Evolutionary conservation across 2,888 invertebrate genomes (phyloP).

Genomic region (Tachina grossa): DNA sequence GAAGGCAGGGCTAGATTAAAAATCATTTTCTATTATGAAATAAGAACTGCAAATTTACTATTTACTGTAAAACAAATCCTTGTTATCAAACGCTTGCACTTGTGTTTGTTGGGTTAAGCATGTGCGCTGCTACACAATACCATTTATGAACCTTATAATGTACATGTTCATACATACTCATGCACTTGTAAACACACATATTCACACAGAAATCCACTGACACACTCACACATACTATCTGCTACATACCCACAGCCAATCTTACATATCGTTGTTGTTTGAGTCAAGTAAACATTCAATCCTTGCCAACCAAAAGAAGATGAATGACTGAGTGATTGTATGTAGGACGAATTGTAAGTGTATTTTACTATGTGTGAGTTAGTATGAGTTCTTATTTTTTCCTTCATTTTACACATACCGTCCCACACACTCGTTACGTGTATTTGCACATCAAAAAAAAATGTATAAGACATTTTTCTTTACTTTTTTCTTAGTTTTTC

Average conservation of each 20-base stretch:
- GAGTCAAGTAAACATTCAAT: conserved; percentile 67
- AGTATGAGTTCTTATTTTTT: not conserved
- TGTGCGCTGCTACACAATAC: not conserved
- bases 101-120: not conserved
- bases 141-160: conserved; percentile 11
- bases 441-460: conserved; percentile 36
- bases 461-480: not conserved
- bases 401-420: conserved; percentile 3
- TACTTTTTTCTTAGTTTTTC: not conserved
- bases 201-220: not conserved
- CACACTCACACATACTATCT: not conserved
- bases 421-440: not conserved
- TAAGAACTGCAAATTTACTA: no score
- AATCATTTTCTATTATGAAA: no score
- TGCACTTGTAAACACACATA: not conserved
- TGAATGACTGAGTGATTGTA: conserved; percentile 60
- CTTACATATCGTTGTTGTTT: conserved; percentile 47
- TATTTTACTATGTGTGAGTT: not conserved
- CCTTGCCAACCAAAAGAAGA: conserved; percentile 64
- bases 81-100: not conserved
- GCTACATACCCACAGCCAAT: not conserved
- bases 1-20: no score
- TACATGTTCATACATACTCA: not conserved
- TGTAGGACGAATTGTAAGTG: conserved; percentile 6
- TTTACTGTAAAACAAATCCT: no score